Base-by-base conservation (phyloP, 92 coral and sea anemone genomes). In the Zoanthus solanderi region DNA sequence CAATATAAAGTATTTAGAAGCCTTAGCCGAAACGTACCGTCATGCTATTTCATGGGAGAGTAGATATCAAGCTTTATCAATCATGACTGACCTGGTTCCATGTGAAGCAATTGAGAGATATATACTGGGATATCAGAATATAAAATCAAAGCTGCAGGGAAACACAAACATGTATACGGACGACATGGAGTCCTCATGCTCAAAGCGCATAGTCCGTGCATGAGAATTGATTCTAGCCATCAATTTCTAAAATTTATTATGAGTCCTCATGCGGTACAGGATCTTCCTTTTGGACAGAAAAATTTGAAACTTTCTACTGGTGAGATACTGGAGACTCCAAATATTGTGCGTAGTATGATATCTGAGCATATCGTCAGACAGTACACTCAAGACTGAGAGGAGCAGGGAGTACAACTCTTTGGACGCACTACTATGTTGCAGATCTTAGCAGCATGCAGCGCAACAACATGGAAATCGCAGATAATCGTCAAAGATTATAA, bases 51-150 rank as follows among this genome's bases (percentile, higher is more conserved):
- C 81, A 37, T 85, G 89, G 89, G 89, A 85, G 50, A 57, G 77
- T n/a, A 45, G 76, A 83, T 42, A 66, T 13, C 87, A 83, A 83
- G 63, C 47, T 45, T 42, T 83, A 28, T 83, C 87, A 67, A 63
- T 83, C 17, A 83, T 83, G 87, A 63, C 87, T n/a, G 87, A 83
- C 46, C 65, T 83, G 65, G 60, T 28, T 48, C 58, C 89, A 7
- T 67, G 42, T 53, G 81, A 63, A 76, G 83, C 9, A 34, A 72
- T 88, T 71, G 79, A 88, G 90, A 68, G 85, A 60, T 89, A 84
- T 32, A 50, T 89, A 79, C 92, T 81, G 92, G 89, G 71, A n/a
- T 89, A 52, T 83, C 89, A 17, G 89, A 84, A 58, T 89, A 89
- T 77, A 54, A 89, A 48, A 45, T 89, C 61, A 89, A 84, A 74